phyloP scores from a whole-genome alignment of 2,888 invertebrate species.

The Stomorhina lunata region DNA sequence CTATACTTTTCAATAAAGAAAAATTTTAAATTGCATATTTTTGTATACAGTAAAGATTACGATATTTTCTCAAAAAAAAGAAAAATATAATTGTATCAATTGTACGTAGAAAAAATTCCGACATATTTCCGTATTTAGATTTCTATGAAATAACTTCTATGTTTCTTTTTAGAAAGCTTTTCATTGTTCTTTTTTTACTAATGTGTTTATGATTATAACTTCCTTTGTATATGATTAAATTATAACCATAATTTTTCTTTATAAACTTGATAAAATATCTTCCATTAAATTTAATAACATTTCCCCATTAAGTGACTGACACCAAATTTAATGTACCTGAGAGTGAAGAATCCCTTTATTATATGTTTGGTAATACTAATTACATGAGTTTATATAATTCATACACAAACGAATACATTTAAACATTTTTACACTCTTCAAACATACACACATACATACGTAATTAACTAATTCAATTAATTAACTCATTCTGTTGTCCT shows the following conservation, averaged over 20 bases:
- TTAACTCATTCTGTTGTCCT: slow-evolving; percentile 12
- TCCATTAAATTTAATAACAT: not conserved
- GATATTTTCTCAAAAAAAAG: no score
- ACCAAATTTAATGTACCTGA: not conserved
- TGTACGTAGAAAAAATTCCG: no score
- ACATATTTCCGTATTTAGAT: no score
- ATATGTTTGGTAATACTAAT: not conserved
- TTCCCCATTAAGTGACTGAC: not conserved
- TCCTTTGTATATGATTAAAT: no score
- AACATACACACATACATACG: not conserved
- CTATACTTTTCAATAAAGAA: no score
- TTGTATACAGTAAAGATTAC: no score
- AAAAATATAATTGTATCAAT: no score
- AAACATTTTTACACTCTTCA: not conserved
- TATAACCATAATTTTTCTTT: not conserved
- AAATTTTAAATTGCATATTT: no score
- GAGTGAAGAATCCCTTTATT: slow-evolving; percentile 18
- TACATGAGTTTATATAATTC: not conserved
- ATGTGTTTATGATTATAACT: no score
- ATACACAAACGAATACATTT: not conserved
- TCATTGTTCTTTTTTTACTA: no score
- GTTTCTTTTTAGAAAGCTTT: no score
- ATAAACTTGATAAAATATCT: not conserved
- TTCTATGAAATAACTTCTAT: no score
- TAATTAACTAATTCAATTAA: slow-evolving; percentile 34